Base-by-base conservation (phyloP, 2,113 vertebrate species). In the Ceratotherium simum region DNA sequence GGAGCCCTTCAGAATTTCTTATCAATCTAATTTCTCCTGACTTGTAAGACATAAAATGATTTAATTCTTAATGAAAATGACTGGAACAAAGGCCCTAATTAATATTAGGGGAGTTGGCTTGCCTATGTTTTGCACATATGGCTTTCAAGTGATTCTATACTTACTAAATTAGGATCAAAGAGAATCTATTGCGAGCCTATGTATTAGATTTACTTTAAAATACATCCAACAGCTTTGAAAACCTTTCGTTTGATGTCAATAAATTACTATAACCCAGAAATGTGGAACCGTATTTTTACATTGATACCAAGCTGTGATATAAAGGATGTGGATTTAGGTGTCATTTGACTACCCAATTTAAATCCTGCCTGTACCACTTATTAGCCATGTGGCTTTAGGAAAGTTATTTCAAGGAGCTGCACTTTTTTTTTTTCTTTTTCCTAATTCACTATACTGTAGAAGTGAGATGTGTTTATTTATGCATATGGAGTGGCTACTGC, bases 131-230 rank as follows among this genome's bases (percentile, higher is more conserved):
- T 90, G 31, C 2, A 69, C 3, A 46, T 31, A 46, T 36, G 17
- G 23, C 56, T 90, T 95, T 86, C 25, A 64, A 90, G 17, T 78
- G 27, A 88, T 80, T 90, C 51, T 48, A 69, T 31, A 36, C 4
- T 33, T 80, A 60, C 25, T 86, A 46, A 90, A 92, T 69, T 69
- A 80, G 36, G 7, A 75, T 64, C 23, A 70, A 86, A 87, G 46
- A 86, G 17, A 67, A 84, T 73, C 48, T 46, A 92, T 9, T 82
- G 7, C 67, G 65, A 81, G 1, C 12, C 3, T 39, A n/a, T 20
- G 6, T 84, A 58, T 60, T 78, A 39, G 10, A 87, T 88, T 91
- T 54, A 75, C 70, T 82, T 82, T 79, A 83, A 95, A 95, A 93
- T 76, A 46, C 1, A 78, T 79, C 2, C 21, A 76, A 31, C 10